Evolutionary conservation across 2,888 invertebrate genomes (phyloP), one percentile per base, ranked within the genome.

Genomic region (Harmothoe impar): DNA sequence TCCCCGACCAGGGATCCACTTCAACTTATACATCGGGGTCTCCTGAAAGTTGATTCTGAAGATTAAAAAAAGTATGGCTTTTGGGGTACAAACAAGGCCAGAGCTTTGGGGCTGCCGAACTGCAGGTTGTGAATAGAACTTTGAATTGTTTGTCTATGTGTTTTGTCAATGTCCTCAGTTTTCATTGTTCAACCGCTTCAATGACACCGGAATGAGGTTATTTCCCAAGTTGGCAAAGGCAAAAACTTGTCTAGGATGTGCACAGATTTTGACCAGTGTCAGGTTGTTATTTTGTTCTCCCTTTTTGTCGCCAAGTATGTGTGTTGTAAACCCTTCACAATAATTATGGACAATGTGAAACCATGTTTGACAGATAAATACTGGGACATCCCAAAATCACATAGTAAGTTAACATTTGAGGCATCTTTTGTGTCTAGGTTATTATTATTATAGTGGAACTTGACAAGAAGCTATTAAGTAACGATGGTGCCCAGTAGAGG

Each of bases 21-120:
- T 43, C 43, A 43, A 43, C 43, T 43, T 43, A 3, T 43, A 43
- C 43, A 43, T 43, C 3, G 10, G 43, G 43, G 43, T 43, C 3
- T 43, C 43, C 43, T 43, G 43, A 43, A 43, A 43, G 43, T 43
- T 43, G 62, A n/a, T 5, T 62, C 62, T 62, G 62, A n/a, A 62
- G 15, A 62, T 20, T 3, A 62, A 62, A 62, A 3, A 3, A 62
- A n/a, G 7, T 20, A n/a, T 81, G 33, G 81, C 43, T 81, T 81
- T 62, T 62, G n/a, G n/a, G 81, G 15, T 33, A 15, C 10, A 43
- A 43, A 23, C 15, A 81, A 81, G 17, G 33, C 81, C 43, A 43
- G 35, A 81, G 15, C 81, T 35, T 81, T 43, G 81, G 81, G 81
- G 81, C 81, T 81, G 81, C 43, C 43, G 81, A 23, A 81, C 81